These are phyloP conservation scores for Forficula auricularia DNA, from an alignment of 1,140 invertebrate genomes.

Conservation along the genomic window DNA sequence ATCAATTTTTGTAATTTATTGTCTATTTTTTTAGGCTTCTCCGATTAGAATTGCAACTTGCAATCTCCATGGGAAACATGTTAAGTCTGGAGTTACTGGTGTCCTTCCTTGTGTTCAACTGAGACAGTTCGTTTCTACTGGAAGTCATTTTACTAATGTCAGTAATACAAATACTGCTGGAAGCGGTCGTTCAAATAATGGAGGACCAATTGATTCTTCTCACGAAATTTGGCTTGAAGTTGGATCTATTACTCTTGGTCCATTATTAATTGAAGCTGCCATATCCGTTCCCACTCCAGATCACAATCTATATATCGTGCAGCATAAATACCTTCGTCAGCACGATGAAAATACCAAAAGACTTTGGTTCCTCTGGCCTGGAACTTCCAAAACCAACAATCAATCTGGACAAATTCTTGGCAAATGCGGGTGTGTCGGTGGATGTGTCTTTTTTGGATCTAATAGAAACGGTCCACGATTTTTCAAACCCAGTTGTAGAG, in stretches of 20 bases:
- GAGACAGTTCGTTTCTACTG: constrained; percentile 46
- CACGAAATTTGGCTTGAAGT: constrained; percentile 79
- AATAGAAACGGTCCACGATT: constrained; percentile 73
- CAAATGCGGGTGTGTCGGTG: constrained; percentile 90
- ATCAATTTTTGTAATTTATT: neutral
- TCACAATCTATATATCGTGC: constrained; percentile 54
- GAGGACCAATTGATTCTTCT: constrained; percentile 7
- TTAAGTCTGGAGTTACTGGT: constrained; percentile 75
- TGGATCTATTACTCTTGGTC: constrained; percentile 73
- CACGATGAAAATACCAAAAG: constrained; percentile 79
- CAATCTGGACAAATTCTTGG: constrained; percentile 29
- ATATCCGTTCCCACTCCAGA: constrained; percentile 57
- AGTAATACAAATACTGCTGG: constrained; percentile 40
- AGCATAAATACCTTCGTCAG: constrained; percentile 66
- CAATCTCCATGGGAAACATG: constrained; percentile 81
- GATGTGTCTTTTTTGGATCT: constrained; percentile 83
- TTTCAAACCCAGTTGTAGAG: constrained; percentile 64
- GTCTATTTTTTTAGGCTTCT: constrained; percentile 38
- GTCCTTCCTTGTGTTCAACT: constrained; percentile 61
- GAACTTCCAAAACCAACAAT: constrained; percentile 31
- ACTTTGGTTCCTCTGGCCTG: constrained; percentile 87
- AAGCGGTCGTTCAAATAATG: constrained; percentile 30
- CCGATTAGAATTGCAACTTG: constrained; percentile 78
- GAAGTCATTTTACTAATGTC: constrained; percentile 23
- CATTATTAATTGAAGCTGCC: constrained; percentile 82